A percentile compares a stretch with the other conserved stretches of the same genome.
phyloP scores from a whole-genome alignment of 2,888 invertebrate genomes.

The Parnassius glacialis region DNA sequence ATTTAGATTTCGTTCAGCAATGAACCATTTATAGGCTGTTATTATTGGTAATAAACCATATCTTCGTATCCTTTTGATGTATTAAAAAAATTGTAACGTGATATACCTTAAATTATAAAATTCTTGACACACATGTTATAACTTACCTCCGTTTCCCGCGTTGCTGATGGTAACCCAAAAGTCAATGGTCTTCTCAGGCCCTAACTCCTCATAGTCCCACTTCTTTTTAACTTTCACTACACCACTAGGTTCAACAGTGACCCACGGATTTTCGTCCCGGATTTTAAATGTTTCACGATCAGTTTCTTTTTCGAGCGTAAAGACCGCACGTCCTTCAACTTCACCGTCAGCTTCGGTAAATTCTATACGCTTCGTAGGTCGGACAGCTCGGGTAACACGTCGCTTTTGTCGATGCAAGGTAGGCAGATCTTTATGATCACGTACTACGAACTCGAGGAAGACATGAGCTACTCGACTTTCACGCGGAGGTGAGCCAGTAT shows the following conservation, averaged over 20 bases:
- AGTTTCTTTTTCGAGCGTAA: constrained; percentile 94
- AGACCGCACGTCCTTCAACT: constrained; percentile 92
- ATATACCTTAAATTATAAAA: too few relatives aligned
- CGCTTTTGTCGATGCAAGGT: constrained; percentile 86
- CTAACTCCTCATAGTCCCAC: constrained; percentile 97
- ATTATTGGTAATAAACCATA: too few relatives aligned
- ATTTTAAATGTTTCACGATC: constrained; percentile 96
- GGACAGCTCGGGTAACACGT: constrained; percentile 92
- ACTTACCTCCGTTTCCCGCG: constrained; percentile 91
- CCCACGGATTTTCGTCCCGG: constrained; percentile 96
- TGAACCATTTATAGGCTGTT: too few relatives aligned
- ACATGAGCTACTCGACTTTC: constrained; percentile 88
- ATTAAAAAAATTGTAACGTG: too few relatives aligned
- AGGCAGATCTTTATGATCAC: constrained; percentile 81
- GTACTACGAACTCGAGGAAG: constrained; percentile 85
- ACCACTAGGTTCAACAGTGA: constrained; percentile 94
- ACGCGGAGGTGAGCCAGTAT: constrained; percentile 87
- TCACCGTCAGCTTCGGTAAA: constrained; percentile 95
- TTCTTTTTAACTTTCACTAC: constrained; percentile 96
- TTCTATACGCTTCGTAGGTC: constrained; percentile 96
- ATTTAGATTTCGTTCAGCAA: too few relatives aligned
- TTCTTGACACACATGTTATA: neutral
- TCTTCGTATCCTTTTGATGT: too few relatives aligned
- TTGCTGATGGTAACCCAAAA: constrained; percentile 97
- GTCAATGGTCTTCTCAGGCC: constrained; percentile 96